Conservation (phyloP, 1,140 invertebrate species). For the Drosophila ficusphila region DNA sequence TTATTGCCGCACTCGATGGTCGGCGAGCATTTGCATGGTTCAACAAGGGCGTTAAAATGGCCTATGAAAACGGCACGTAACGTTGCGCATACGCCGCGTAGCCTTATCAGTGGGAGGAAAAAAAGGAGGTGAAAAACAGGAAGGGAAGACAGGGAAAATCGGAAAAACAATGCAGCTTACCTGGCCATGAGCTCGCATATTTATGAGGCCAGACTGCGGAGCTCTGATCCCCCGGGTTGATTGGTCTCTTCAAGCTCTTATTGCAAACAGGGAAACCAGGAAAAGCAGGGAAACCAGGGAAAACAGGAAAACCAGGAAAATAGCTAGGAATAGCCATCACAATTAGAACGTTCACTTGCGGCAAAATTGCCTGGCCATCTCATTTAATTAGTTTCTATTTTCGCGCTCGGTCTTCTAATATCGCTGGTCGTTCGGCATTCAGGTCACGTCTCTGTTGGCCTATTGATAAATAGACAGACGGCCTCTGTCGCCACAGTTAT, state of each 20-base stretch:
- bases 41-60: slow-evolving; percentile 36
- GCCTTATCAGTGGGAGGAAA: slow-evolving; percentile 35
- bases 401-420: slow-evolving; percentile 4
- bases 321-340: neutral
- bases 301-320: too few species aligned
- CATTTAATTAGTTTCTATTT: slow-evolving; percentile 68
- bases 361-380: slow-evolving; percentile 39
- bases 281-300: too few species aligned
- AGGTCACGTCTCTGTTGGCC: slow-evolving; percentile 55
- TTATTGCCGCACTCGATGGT: slow-evolving; percentile 17
- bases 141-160: neutral
- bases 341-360: slow-evolving; percentile 32
- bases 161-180: slow-evolving; percentile 12
- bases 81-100: slow-evolving; percentile 52
- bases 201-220: slow-evolving; percentile 53
- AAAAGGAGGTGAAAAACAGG: neutral
- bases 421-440: slow-evolving; percentile 22
- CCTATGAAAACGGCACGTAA: slow-evolving; percentile 26
- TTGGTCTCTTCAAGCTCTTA: slow-evolving; percentile 38
- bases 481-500: slow-evolving; percentile 54
- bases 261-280: too few species aligned
- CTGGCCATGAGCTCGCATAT: slow-evolving; percentile 63
- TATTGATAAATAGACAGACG: slow-evolving; percentile 62
- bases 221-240: slow-evolving; percentile 19
- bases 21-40: slow-evolving; percentile 37